Conservation (phyloP, 2,113 vertebrate genomes). For the Ancistrus triradiatus region DNA sequence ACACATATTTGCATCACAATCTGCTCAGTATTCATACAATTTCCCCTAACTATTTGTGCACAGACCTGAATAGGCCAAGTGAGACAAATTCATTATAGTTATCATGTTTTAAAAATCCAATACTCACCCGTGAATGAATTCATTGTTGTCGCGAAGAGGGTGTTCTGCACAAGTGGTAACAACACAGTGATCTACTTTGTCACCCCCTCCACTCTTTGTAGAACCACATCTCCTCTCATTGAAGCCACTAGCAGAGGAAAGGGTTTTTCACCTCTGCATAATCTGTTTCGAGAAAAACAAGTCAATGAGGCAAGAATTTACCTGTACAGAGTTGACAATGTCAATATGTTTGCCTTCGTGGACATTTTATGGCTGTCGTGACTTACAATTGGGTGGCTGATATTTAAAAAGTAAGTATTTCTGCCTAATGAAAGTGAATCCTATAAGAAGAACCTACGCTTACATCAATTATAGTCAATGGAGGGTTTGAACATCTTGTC, state of each 20-base stretch:
- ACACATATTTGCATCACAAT: too few species aligned
- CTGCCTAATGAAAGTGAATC: too few species aligned
- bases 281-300: constrained; percentile 43
- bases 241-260: constrained; percentile 37
- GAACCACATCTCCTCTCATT: constrained; percentile 32
- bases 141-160: constrained; percentile 27
- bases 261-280: constrained; percentile 35
- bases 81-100: background rate
- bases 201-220: background rate
- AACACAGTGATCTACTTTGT: constrained; percentile 10
- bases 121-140: constrained; percentile 36
- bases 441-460: too few species aligned
- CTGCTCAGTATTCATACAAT: too few species aligned
- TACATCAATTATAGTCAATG: too few species aligned
- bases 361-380: too few species aligned
- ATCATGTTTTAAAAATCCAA: background rate
- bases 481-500: too few species aligned
- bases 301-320: background rate
- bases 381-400: too few species aligned
- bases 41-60: too few species aligned
- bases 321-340: constrained; percentile 1
- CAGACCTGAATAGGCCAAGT: too few species aligned
- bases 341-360: too few species aligned
- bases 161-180: background rate
- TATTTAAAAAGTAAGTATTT: too few species aligned